A percentile compares a stretch with the other conserved stretches of the same genome.
These are phyloP conservation scores for Drosophila varians DNA, from an alignment of 1,140 invertebrate genomes.

Conservation along the genomic window DNA sequence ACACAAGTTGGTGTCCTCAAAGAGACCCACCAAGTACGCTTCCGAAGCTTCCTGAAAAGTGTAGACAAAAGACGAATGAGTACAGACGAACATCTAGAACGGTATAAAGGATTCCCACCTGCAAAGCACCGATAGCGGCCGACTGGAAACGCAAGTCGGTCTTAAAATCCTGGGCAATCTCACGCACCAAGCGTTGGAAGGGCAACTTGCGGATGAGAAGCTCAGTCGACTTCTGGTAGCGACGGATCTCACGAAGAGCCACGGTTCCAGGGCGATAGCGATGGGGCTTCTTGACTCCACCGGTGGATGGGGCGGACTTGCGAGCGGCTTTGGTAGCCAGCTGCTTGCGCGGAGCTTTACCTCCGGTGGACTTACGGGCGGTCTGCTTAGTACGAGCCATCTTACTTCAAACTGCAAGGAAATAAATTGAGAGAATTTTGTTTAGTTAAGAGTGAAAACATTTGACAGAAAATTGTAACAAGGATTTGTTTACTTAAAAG, in stretches of 20 bases:
- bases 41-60: conserved; percentile 90
- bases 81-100: neutral
- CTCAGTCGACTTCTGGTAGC: conserved; percentile 94
- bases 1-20: conserved; percentile 92
- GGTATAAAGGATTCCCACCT: conserved; percentile 80
- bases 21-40: conserved; percentile 93
- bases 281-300: conserved; percentile 91
- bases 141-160: conserved; percentile 92
- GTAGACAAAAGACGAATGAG: neutral
- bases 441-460: neutral
- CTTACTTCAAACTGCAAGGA: conserved; percentile 29
- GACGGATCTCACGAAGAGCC: conserved; percentile 93
- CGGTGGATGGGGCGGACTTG: conserved; percentile 89
- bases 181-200: conserved; percentile 93
- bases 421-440: neutral
- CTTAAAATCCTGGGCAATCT: conserved; percentile 93
- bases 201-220: conserved; percentile 92
- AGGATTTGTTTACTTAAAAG: neutral
- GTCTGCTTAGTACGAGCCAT: conserved; percentile 95
- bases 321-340: conserved; percentile 93
- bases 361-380: conserved; percentile 93
- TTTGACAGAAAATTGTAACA: neutral
- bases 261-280: conserved; percentile 93
- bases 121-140: conserved; percentile 90
- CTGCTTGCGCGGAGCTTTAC: conserved; percentile 94